phyloP scores from a whole-genome alignment of 2,113 vertebrate genomes.

The Excalfactoria chinensis region DNA sequence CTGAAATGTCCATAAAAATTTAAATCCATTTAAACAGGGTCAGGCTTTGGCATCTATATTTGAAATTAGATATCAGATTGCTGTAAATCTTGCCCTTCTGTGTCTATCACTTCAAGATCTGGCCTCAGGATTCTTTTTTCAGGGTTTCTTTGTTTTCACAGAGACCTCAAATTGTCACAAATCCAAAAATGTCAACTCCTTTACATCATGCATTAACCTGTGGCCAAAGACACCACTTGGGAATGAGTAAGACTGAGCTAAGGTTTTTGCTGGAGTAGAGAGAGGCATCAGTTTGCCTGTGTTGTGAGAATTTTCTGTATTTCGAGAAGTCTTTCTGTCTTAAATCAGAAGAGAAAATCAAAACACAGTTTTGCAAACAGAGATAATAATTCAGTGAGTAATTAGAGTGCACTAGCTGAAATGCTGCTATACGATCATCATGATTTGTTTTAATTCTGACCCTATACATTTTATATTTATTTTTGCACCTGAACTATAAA shows the following conservation, averaged over 20 bases:
- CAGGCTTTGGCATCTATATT: neutral
- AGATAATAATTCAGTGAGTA: neutral
- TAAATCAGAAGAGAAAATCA: neutral
- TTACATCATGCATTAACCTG: neutral
- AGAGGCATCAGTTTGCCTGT: neutral
- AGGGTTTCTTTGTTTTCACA: neutral
- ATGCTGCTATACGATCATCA: neutral
- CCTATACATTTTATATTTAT: neutral
- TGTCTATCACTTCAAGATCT: neutral
- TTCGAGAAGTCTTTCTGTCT: neutral
- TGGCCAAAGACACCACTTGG: neutral
- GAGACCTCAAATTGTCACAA: neutral
- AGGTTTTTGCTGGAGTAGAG: neutral
- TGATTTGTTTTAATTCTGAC: neutral
- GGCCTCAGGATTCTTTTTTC: neutral
- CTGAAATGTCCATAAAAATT: constrained; percentile 1
- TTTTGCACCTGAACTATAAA: neutral
- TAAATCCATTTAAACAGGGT: neutral
- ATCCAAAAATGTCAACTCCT: neutral
- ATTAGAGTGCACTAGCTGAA: neutral
- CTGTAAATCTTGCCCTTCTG: neutral
- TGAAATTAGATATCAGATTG: neutral
- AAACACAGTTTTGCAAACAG: neutral
- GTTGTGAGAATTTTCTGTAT: neutral
- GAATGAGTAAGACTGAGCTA: neutral